Evolutionary conservation across 2,888 invertebrate species (phyloP), one percentile per base, ranked within the genome.

Genomic region (Gordius sp.): DNA sequence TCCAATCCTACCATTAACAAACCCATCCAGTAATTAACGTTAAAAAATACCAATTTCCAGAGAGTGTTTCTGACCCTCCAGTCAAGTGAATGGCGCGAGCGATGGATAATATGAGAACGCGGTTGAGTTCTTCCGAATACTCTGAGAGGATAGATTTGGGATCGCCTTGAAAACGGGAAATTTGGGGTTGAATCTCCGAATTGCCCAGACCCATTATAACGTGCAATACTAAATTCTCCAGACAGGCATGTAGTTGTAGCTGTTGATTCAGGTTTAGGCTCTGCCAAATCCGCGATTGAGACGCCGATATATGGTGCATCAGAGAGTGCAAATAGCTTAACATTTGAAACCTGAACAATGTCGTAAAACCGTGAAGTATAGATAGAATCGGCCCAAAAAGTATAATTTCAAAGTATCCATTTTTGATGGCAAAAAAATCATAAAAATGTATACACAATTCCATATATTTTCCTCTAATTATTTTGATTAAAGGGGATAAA

Each of bases 21-120:
- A n/a, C n/a, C n/a, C n/a, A n/a, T n/a, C n/a, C n/a, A n/a, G n/a
- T n/a, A n/a, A n/a, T n/a, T n/a, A n/a, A n/a, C n/a, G n/a, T 13
- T 33, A 33, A 33, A 8, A 33, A 33, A 33, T 13, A 33, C 39
- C 39, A 33, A 13, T 8, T 33, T 33, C 39, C 39, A 33, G 39
- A 33, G 8, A 33, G n/a, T 13, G 8, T 33, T 33, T 33, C 39
- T 13, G 8, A n/a, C 8, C 58, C 75, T 63, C 85, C 85, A 52
- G 86, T 86, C 60, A 91, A 81, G 67, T 87, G 85, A 72, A 89
- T 84, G 0, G 89, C 83, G 56, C 89, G 74, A 0, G 89, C 89
- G 41, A 91, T 71, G 0, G 89, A 87, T 23, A 91, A 73, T 1
- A 91, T 85, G n/a, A 91, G 72, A 0, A 83, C 84, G 58, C 85